A percentile compares a stretch with the other conserved stretches of the same genome.
Conservation (phyloP, 2,888 invertebrate species). For the Hyalella azteca region DNA sequence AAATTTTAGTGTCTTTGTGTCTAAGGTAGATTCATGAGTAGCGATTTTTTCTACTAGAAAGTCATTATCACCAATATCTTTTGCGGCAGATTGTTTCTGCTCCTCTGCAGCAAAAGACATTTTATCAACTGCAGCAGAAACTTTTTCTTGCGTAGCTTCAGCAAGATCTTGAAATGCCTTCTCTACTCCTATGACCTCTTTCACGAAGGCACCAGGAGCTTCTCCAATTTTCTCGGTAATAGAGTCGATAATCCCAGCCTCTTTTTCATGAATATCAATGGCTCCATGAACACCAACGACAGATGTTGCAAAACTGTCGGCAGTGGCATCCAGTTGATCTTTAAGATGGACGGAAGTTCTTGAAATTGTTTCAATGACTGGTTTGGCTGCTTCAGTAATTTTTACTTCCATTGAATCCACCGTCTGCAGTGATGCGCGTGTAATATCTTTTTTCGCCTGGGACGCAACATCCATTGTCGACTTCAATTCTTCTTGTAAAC, state of each 20-base stretch:
- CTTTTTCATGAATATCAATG: conserved; percentile 20
- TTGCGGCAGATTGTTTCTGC: background rate
- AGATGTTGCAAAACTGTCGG: background rate
- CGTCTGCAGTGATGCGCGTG: background rate
- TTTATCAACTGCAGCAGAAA: background rate
- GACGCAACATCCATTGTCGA: background rate
- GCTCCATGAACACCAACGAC: conserved; percentile 11
- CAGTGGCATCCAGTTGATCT: background rate
- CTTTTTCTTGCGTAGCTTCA: background rate
- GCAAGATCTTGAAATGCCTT: background rate
- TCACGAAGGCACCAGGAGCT: background rate
- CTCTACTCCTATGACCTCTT: background rate
- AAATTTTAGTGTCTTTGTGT: too few relatives aligned
- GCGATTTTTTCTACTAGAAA: background rate
- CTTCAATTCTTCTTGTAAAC: background rate
- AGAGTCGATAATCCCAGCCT: background rate
- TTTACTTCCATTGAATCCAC: background rate
- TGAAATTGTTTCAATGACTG: background rate
- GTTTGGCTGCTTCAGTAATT: background rate
- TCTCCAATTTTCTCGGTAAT: background rate
- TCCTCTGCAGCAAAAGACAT: background rate
- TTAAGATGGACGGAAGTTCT: background rate
- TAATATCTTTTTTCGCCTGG: background rate
- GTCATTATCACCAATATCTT: background rate
- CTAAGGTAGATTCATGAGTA: too few relatives aligned